phyloP scores from a whole-genome alignment of 35 echinoderm and acorn worm species.

The Amphiura filiformis region DNA sequence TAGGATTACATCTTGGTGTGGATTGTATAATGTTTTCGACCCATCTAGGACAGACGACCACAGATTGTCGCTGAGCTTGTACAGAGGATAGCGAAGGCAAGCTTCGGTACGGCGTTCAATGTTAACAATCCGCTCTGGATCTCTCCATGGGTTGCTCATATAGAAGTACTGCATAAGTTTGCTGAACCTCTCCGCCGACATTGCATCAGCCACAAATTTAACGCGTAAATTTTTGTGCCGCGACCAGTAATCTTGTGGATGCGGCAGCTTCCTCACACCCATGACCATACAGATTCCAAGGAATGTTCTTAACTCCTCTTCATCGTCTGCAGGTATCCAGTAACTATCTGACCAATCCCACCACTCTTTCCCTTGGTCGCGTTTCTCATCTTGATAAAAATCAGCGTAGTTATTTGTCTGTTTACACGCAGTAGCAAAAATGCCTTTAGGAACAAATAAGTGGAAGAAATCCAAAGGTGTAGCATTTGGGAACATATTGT shows the following conservation, averaged over 20 bases:
- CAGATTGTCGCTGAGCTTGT: constrained; percentile 20
- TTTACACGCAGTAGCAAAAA: constrained; percentile 1
- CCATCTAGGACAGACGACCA: background rate
- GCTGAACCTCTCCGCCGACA: background rate
- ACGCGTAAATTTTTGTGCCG: background rate
- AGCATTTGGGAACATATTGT: background rate
- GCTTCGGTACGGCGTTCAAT: constrained; percentile 34
- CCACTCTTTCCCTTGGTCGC: constrained; percentile 26
- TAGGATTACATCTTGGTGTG: background rate
- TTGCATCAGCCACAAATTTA: background rate
- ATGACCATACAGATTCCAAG: constrained; percentile 32
- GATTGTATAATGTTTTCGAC: background rate
- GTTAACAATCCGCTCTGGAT: constrained; percentile 32
- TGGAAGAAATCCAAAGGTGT: constrained; percentile 26
- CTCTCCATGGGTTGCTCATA: constrained; percentile 46
- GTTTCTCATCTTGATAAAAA: constrained; percentile 45
- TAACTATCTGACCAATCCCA: constrained; percentile 23
- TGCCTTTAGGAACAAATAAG: constrained; percentile 4
- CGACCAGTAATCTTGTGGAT: constrained; percentile 35
- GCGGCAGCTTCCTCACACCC: constrained; percentile 11
- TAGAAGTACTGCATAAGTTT: constrained; percentile 31
- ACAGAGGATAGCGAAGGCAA: constrained; percentile 26
- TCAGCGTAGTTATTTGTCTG: constrained; percentile 39
- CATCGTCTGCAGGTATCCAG: constrained; percentile 9
- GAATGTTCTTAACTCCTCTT: constrained; percentile 23